Base-by-base conservation (phyloP, 2,888 invertebrate genomes). In the Watsonalla binaria region DNA sequence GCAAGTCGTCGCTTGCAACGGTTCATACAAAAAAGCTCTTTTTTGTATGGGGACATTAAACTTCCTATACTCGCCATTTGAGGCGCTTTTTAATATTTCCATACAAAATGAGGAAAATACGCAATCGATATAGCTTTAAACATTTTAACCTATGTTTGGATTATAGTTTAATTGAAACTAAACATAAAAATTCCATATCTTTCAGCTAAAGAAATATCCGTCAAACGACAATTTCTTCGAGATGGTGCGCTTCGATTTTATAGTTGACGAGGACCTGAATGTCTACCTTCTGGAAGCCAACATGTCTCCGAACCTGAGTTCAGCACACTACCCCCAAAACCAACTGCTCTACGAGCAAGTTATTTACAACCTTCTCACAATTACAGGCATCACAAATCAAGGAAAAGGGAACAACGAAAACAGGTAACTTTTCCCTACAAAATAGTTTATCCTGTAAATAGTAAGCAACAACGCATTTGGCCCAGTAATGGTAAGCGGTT, bases 241-340 rank as follows among this genome's bases (percentile, higher is more conserved):
- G 84, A 92, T 99, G 92, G 95, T 98, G 86, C 93, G 99, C 37
- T 97, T 99, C 76, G 99, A 99, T 82, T 95, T 99, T 76, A 95
- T 98, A 0, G 89, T 99, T 2, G 98, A 99, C 78, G 95, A 97
- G 63, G 90, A 97, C 53, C 80, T 99, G 0, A 95, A 95, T 51
- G 96, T 98, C 0, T 96, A 94, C 72, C 90, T 98, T 6, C 94
- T 99, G 93, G 99, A 99, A 90, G 98, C 97, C 0, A 99, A 99
- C 76, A 99, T 99, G 99, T 98, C 98, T 11, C 99, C 99, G 0
- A 99, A 99, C 90, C 92, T 99, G 55, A 97, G 97, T 0, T 97
- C 98, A 0, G 95, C 95, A 0, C 98, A 99, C 84, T 99, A 95
- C 79, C 94, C 95, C n/a, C 95, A 94, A 0, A 99, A 99, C 82